A percentile compares a stretch with the other conserved stretches of the same genome.
phyloP scores from a whole-genome alignment of 1,140 invertebrate genomes.

The Caerostris extrusa region DNA sequence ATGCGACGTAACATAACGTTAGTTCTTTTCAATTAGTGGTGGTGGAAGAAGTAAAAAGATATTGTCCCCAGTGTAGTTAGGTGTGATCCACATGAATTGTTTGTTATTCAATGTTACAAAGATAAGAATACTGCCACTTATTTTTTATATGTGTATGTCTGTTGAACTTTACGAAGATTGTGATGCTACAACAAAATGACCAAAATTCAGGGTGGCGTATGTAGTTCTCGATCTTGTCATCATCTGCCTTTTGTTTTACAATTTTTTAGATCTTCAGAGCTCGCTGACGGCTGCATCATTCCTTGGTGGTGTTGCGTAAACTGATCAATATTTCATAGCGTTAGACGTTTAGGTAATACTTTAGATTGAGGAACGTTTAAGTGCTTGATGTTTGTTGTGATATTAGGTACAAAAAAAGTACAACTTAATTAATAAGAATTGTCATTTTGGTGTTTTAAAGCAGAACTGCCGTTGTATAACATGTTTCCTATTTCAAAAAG shows the following conservation, averaged over 20 bases:
- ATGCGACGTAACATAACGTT: conserved; percentile 13
- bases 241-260: not conserved
- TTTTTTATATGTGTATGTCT: conserved; percentile 73
- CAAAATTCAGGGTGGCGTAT: not conserved
- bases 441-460: conserved; percentile 70
- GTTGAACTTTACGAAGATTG: conserved; percentile 52
- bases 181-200: conserved; percentile 37
- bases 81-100: conserved; percentile 33
- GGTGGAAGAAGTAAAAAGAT: not conserved
- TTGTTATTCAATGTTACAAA: conserved; percentile 72
- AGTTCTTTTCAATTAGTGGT: conserved; percentile 36
- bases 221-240: conserved; percentile 15
- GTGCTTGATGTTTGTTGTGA: conserved; percentile 71
- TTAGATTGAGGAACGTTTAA: conserved; percentile 31
- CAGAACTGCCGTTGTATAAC: not conserved
- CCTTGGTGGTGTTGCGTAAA: conserved; percentile 33
- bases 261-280: conserved; percentile 8
- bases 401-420: conserved; percentile 43
- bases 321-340: conserved; percentile 51
- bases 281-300: conserved; percentile 10
- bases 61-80: conserved; percentile 40
- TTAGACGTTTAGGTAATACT: conserved; percentile 64
- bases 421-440: conserved; percentile 17
- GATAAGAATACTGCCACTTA: conserved; percentile 68
- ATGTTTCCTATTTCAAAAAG: conserved; percentile 36